phyloP scores from a whole-genome alignment of 2,888 invertebrate species.

The Mythimna ferrago region DNA sequence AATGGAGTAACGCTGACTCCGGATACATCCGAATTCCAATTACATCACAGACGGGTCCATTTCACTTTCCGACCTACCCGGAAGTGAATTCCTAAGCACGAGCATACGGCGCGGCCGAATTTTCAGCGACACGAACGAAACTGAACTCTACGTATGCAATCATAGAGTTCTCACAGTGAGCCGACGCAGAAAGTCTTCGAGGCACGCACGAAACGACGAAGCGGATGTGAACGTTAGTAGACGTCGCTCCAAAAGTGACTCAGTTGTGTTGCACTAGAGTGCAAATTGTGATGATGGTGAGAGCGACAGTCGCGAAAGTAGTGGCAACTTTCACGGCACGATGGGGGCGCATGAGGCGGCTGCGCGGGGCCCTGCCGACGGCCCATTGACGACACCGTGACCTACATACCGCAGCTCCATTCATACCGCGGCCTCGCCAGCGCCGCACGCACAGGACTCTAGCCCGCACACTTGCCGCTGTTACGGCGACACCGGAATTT shows the following conservation, averaged over 20 bases:
- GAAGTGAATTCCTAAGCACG: constrained; percentile 90
- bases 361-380: constrained; percentile 85
- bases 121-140: constrained; percentile 73
- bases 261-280: constrained; percentile 84
- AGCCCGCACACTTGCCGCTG: constrained; percentile 77
- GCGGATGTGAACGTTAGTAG: constrained; percentile 88
- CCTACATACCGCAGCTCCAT: constrained; percentile 89
- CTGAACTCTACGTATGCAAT: constrained; percentile 70
- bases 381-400: constrained; percentile 91
- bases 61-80: constrained; percentile 91
- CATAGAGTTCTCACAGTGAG: constrained; percentile 73
- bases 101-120: constrained; percentile 88
- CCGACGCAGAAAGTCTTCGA: constrained; percentile 78
- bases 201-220: constrained; percentile 85
- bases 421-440: constrained; percentile 87
- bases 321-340: constrained; percentile 89
- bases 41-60: constrained; percentile 91
- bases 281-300: constrained; percentile 78
- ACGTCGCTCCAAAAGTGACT: constrained; percentile 83
- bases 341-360: constrained; percentile 86
- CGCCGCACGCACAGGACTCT: constrained; percentile 82
- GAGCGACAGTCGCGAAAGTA: constrained; percentile 88
- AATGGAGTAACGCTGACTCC: constrained; percentile 89
- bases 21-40: constrained; percentile 91
- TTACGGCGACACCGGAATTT: constrained; percentile 83